Base-by-base conservation (phyloP, 2,113 vertebrate genomes). In the Accipiter cooperii region DNA sequence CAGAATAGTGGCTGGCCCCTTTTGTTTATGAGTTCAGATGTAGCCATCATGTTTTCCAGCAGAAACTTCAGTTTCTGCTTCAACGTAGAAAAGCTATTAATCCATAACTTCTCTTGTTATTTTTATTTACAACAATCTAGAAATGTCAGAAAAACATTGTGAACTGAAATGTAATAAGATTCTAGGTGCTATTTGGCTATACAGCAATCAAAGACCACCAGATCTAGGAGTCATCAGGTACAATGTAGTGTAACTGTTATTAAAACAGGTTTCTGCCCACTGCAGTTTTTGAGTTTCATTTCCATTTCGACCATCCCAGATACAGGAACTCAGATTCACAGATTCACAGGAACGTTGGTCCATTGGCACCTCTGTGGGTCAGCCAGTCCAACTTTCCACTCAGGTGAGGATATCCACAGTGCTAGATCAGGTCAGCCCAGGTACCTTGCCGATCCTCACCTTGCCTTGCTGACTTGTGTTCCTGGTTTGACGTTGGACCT, bases 361-460 rank as follows among this genome's bases (percentile, higher is more conserved):
- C 6, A 0, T 17, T 77, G n/a, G 3, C 5, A 12, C 44, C 22
- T 82, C 22, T 63, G n/a, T 7, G 40, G 31, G 66, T 19, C 55
- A 82, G 5, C 8, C 33, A 57, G 21, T 24, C 26, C 28, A 42
- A 10, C 6, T 76, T 51, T 51, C 26, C 47, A 5, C 19, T 76
- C 33, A 12, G 25, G 24, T 16, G 54, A 3, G 1, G 28, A 26
- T 8, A 13, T 8, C 22, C 17, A 4, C 28, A 29, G n/a, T n/a
- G 42, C 14, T 40, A 46, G 38, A 36, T 24, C 33, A 83, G 60
- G 26, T 52, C 78, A 70, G 12, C 20, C 34, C 22, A 20, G 26
- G 5, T 9, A 17, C 17, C 17, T 33, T 6, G 0, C 12, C 52
- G 10, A 26, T 22, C 36, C 44, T 64, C 29, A 33, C 16, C 15